Conservation (phyloP, 2,888 invertebrate genomes). For the Yponomeuta cagnagella region DNA sequence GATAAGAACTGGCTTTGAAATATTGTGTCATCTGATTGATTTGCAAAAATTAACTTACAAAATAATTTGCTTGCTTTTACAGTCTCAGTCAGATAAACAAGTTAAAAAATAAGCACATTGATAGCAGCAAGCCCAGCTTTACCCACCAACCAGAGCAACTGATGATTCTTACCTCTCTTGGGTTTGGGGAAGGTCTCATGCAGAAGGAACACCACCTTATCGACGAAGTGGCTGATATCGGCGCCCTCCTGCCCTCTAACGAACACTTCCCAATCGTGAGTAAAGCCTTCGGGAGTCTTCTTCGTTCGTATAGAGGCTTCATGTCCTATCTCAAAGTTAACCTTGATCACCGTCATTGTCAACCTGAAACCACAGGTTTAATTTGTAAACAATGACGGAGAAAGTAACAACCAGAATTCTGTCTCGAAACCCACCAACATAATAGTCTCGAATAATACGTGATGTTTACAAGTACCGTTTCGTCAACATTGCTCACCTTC, state of each 20-base stretch:
- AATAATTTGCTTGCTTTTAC: background rate
- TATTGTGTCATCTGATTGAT: background rate
- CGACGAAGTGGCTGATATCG: conserved; percentile 92
- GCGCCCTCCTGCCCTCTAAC: conserved; percentile 91
- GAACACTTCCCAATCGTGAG: conserved; percentile 98
- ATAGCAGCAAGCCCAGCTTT: background rate
- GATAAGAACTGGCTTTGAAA: background rate
- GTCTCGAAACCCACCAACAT: background rate
- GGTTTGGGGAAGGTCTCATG: conserved; percentile 96
- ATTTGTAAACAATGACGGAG: conserved; percentile 17
- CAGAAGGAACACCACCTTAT: conserved; percentile 92
- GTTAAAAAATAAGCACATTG: background rate
- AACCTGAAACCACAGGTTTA: conserved; percentile 24
- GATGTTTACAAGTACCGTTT: conserved; percentile 12
- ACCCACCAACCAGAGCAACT: background rate
- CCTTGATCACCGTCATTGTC: conserved; percentile 69
- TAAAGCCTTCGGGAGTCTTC: conserved; percentile 91
- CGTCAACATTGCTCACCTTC: conserved; percentile 5
- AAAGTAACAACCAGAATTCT: background rate
- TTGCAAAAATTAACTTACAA: background rate
- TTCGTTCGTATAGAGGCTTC: conserved; percentile 87
- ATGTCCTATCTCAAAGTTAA: conserved; percentile 95
- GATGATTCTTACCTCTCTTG: conserved; percentile 82
- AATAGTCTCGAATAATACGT: background rate
- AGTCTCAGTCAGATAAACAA: background rate